Conservation (phyloP, 2,113 vertebrate genomes). For the Xenotilapia flavipinnis region DNA sequence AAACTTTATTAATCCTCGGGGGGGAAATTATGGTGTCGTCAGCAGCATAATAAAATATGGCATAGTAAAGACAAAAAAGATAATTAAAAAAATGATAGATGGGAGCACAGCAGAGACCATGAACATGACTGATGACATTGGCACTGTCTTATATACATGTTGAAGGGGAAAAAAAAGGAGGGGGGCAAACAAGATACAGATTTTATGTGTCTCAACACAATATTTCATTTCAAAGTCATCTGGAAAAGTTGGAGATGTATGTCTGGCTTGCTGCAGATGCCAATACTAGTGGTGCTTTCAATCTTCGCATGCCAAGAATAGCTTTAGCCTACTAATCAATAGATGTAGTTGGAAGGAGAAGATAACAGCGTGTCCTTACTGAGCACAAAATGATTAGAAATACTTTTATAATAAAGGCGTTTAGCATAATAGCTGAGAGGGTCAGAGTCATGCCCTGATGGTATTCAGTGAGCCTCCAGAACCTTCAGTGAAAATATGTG, state of each 20-base stretch:
- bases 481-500: conserved; percentile 11
- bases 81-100: conserved; percentile 67
- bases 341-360: neutral
- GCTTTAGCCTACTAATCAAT: neutral
- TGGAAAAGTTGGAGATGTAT: conserved; percentile 7
- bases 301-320: neutral
- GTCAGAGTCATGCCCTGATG: neutral
- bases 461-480: conserved; percentile 13
- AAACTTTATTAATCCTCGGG: conserved; percentile 59
- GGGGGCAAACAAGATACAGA: conserved; percentile 32
- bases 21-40: conserved; percentile 51
- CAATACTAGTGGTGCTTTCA: neutral
- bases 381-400: neutral
- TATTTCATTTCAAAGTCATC: conserved; percentile 22
- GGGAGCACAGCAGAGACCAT: conserved; percentile 22
- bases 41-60: conserved; percentile 61
- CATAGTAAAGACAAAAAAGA: conserved; percentile 55
- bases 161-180: conserved; percentile 6
- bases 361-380: neutral
- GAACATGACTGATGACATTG: conserved; percentile 56
- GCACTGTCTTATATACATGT: conserved; percentile 14
- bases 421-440: neutral
- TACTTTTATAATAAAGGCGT: neutral
- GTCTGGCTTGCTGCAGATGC: neutral
- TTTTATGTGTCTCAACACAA: conserved; percentile 6